phyloP scores from a whole-genome alignment of 2,113 vertebrate genomes.

The Synchiropus splendidus region DNA sequence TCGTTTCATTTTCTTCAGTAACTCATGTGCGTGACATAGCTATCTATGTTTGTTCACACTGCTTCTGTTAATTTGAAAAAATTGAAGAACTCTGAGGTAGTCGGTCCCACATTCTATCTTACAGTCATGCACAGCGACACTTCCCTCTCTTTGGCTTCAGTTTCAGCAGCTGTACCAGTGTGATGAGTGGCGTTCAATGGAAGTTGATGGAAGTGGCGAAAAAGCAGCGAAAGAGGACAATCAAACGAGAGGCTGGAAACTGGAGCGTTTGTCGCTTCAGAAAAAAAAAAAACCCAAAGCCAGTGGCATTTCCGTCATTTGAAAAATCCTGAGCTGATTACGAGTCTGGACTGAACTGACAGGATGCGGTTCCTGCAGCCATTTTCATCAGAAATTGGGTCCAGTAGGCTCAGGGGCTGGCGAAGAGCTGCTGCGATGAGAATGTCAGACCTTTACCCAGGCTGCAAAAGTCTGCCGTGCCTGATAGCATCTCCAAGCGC shows the following conservation, averaged over 20 bases:
- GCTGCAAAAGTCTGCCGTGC: slow-evolving; percentile 47
- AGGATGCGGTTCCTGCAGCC: slow-evolving; percentile 65
- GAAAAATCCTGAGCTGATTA: slow-evolving; percentile 63
- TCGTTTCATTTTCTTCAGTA: too few relatives aligned
- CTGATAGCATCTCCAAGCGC: slow-evolving; percentile 29
- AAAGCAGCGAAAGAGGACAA: slow-evolving; percentile 37
- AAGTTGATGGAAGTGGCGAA: slow-evolving; percentile 24
- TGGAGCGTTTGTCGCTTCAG: slow-evolving; percentile 9
- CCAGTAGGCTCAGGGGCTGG: slow-evolving; percentile 43
- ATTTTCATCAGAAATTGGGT: slow-evolving; percentile 67
- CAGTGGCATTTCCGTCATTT: slow-evolving; percentile 60
- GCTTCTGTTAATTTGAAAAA: too few relatives aligned
- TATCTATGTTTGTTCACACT: too few relatives aligned
- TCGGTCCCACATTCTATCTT: too few relatives aligned
- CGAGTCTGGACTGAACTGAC: slow-evolving; percentile 64
- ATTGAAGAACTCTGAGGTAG: too few relatives aligned
- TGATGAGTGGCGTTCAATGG: slow-evolving; percentile 31
- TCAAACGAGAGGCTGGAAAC: slow-evolving; percentile 9
- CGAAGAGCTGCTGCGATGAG: slow-evolving; percentile 16
- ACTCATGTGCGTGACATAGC: too few relatives aligned
- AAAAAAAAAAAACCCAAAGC: slow-evolving; percentile 19
- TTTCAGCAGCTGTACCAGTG: slow-evolving; percentile 31
- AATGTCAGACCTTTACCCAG: slow-evolving; percentile 47
- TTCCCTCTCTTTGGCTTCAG: slow-evolving; percentile 16
- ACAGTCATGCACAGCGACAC: too few relatives aligned